phyloP scores from a whole-genome alignment of 1,140 invertebrate species.

The Drosophila nigrodunni region DNA sequence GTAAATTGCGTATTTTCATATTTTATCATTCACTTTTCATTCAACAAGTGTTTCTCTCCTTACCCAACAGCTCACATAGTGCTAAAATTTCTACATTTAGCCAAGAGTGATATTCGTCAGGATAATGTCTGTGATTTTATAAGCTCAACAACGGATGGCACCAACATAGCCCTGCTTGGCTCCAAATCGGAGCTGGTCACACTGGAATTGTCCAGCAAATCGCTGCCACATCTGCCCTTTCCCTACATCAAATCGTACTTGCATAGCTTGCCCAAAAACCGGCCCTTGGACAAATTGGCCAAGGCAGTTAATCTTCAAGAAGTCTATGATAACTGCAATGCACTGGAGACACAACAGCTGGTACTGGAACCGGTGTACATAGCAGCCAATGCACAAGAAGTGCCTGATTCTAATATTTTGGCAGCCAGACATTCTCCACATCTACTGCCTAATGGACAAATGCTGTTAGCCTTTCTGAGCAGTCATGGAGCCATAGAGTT shows the following conservation, averaged over 20 bases:
- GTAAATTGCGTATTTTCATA: too few relatives aligned
- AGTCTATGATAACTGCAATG: constrained; percentile 53
- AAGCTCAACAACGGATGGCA: constrained; percentile 19
- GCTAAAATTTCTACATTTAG: constrained; percentile 35
- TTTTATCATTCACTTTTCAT: neutral
- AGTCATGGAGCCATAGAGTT: constrained; percentile 45
- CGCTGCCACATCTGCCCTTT: constrained; percentile 10
- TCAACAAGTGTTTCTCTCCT: neutral
- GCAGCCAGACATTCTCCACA: constrained; percentile 35
- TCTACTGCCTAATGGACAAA: constrained; percentile 33
- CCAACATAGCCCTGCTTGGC: constrained; percentile 47
- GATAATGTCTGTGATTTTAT: constrained; percentile 57
- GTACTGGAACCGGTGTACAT: constrained; percentile 53
- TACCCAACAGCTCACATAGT: constrained; percentile 4
- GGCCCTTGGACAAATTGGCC: constrained; percentile 49
- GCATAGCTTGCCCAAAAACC: neutral
- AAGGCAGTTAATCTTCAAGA: constrained; percentile 38
- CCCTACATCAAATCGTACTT: constrained; percentile 44
- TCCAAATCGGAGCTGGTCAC: constrained; percentile 50
- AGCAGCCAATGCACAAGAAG: constrained; percentile 37
- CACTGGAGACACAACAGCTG: constrained; percentile 57
- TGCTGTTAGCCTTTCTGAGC: constrained; percentile 48
- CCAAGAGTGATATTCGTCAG: constrained; percentile 41
- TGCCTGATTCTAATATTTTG: constrained; percentile 28
- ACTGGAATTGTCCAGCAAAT: constrained; percentile 55